Conservation (phyloP, 1,140 invertebrate species). For the Pararge aegeria region DNA sequence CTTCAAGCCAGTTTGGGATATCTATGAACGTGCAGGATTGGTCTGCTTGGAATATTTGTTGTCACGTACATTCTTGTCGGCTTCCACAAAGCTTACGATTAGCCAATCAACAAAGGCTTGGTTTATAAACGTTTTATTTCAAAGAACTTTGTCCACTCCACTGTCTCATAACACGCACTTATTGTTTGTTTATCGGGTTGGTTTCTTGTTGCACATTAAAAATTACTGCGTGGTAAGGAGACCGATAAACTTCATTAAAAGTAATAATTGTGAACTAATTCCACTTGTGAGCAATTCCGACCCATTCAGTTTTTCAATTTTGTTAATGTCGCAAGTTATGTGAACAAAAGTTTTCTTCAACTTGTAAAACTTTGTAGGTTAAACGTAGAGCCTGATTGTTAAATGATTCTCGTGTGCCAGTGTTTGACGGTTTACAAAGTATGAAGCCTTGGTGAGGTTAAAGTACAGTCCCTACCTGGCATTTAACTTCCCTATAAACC, state of each 20-base stretch:
- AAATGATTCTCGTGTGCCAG: no score
- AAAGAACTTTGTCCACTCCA: conserved; percentile 25
- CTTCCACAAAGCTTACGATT: conserved; percentile 29
- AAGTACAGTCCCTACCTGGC: no score
- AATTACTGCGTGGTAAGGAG: conserved; percentile 6
- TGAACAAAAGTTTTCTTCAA: no score
- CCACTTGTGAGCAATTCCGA: no score
- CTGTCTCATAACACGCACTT: conserved; percentile 30
- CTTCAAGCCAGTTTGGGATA: conserved; percentile 12
- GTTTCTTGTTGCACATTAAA: conserved; percentile 27
- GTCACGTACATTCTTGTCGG: conserved; percentile 31
- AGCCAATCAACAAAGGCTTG: conserved; percentile 34
- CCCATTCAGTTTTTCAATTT: no score
- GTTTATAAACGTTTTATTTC: conserved; percentile 40
- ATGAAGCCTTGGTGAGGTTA: no score
- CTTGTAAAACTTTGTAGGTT: no score
- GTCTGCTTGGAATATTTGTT: conserved; percentile 11
- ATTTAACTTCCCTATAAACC: no score
- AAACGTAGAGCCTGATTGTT: no score
- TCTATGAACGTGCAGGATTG: conserved; percentile 13
- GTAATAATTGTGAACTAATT: no score
- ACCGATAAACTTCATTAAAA: neutral
- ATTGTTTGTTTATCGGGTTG: conserved; percentile 30
- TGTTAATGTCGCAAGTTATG: no score
- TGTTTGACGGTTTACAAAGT: no score